These are phyloP conservation scores for Charadrius vociferus DNA, from an alignment of 2,113 vertebrate genomes.

Conservation along the genomic window DNA sequence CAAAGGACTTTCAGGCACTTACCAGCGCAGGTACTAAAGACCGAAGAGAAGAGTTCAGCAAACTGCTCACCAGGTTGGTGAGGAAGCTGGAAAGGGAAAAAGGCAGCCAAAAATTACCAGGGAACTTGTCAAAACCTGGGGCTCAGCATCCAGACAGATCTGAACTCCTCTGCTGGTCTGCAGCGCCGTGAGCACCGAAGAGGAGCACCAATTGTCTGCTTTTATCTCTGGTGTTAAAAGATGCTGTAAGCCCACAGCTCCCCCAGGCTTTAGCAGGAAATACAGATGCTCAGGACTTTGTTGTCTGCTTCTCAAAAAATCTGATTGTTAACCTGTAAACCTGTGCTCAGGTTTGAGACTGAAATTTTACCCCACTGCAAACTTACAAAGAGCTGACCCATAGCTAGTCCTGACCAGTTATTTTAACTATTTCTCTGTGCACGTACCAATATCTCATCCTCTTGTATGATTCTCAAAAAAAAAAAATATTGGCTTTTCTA, in stretches of 20 bases:
- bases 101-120: neutral
- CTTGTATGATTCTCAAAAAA: no score
- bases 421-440: accelerated
- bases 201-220: neutral
- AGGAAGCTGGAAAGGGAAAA: slow-evolving; percentile 10
- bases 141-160: neutral
- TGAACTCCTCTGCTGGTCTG: neutral
- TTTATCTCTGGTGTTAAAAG: neutral
- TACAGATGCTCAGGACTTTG: neutral
- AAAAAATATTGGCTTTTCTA: neutral
- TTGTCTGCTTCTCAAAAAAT: neutral
- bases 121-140: neutral
- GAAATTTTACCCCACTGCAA: neutral
- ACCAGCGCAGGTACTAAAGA: neutral
- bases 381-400: neutral
- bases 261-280: neutral
- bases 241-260: neutral
- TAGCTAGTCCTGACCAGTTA: neutral
- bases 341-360: neutral
- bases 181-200: accelerated
- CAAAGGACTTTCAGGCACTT: neutral
- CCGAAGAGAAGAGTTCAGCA: neutral
- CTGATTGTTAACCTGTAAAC: neutral
- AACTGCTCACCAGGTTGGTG: neutral
- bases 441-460: neutral